phyloP scores from a whole-genome alignment of 2,888 invertebrate genomes.

The Hypena proboscidalis region DNA sequence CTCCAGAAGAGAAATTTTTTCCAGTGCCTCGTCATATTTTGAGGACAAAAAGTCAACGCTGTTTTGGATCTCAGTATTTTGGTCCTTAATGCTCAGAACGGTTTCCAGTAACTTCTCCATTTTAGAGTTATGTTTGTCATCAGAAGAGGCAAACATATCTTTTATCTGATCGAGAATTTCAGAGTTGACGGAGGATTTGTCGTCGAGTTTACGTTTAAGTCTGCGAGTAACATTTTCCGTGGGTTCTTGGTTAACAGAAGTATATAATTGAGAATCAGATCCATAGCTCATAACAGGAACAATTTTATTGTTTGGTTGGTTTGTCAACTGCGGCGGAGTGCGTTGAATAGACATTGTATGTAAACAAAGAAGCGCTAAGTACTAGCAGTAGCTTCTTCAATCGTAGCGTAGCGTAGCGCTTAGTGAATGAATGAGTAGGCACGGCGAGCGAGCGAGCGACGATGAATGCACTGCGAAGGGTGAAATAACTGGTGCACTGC shows the following conservation, averaged over 20 bases:
- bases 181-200: background rate
- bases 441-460: too few species aligned
- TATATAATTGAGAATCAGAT: constrained; percentile 6
- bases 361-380: too few species aligned
- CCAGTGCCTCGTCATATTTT: background rate
- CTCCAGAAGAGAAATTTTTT: background rate
- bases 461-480: too few species aligned
- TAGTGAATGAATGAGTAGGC: too few species aligned
- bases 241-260: background rate
- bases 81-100: background rate
- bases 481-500: too few species aligned
- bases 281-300: background rate
- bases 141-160: background rate
- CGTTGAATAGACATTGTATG: too few species aligned
- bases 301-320: background rate
- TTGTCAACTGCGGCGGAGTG: background rate
- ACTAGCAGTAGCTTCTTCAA: too few species aligned
- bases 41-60: constrained; percentile 1
- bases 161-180: constrained; percentile 1
- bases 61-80: constrained; percentile 1
- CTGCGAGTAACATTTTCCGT: constrained; percentile 1
- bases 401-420: too few species aligned
- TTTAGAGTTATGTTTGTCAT: constrained; percentile 1
- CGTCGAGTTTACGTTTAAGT: constrained; percentile 2
- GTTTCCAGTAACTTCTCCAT: constrained; percentile 1